Evolutionary conservation across 2,797 vertebrate species (phyloP), one percentile per base, ranked within the genome.

Genomic region (Ceryle rudis): DNA sequence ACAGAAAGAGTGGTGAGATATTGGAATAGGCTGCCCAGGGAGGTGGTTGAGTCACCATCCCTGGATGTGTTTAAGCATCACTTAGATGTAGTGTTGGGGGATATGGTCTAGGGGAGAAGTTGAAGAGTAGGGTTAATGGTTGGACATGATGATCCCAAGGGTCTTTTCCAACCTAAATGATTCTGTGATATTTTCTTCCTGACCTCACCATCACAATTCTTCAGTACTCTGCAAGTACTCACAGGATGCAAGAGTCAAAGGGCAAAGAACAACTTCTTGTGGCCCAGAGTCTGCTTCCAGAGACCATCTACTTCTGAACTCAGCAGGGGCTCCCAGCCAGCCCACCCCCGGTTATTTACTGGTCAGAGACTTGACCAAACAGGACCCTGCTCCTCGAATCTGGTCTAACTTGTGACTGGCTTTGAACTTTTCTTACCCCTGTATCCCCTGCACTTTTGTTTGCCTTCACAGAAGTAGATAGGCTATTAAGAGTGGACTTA

Each of bases 401-500:
- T n/a, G 1, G 1, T 33, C 37, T 87, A 57, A 23, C 83, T 72
- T 67, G 44, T 66, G 57, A 55, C 55, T 57, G 18, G 41, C 33
- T 69, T 67, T 57, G 60, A 93, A 60, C 17, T 46, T 86, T 33
- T 52, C 74, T 46, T 67, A 75, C 75, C 16, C 16, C 37, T 54
- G 5, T 58, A 46, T 78, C 31, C 70, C 33, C 61, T 78, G 37
- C 6, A 46, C 47, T 54, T 75, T 46, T 2, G 3, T 46, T 64
- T 82, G 65, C 57, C 73, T 89, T 62, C 54, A 78, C 18, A 81
- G 73, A 96, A 97, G 95, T 86, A 31, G 83, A 88, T 23, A 80
- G 44, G 37, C 93, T 96, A 94, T 97, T 97, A 94, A 96, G 97
- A 91, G 93, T 33, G 35, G 83, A 87, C 66, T 66, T 46, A 33